Evolutionary conservation across 2,113 vertebrate species (phyloP).

Genomic region (Cyprinodon tularosa): DNA sequence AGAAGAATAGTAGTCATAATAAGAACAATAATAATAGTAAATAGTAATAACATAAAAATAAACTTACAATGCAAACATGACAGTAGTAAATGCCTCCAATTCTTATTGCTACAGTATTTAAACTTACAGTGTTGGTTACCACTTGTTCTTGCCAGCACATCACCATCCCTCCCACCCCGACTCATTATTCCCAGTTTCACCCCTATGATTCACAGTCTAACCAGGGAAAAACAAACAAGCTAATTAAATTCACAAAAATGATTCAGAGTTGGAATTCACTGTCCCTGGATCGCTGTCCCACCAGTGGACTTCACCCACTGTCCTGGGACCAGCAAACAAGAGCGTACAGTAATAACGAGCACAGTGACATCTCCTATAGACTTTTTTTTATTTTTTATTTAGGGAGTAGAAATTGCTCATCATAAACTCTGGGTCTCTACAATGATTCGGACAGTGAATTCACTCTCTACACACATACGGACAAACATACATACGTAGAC

Average conservation of each 20-base stretch:
- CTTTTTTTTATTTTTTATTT: slow-evolving; percentile 36
- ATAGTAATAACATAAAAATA: slow-evolving; percentile 81
- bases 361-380: slow-evolving; percentile 30
- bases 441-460: slow-evolving; percentile 79
- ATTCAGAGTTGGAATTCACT: slow-evolving; percentile 72
- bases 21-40: slow-evolving; percentile 80
- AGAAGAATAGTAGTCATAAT: slow-evolving; percentile 79
- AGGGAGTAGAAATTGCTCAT: slow-evolving; percentile 39
- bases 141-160: slow-evolving; percentile 62
- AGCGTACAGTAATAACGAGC: slow-evolving; percentile 49
- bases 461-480: slow-evolving; percentile 62
- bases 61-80: slow-evolving; percentile 86
- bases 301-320: slow-evolving; percentile 56
- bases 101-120: slow-evolving; percentile 88
- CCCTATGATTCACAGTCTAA: slow-evolving; percentile 82
- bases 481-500: slow-evolving; percentile 48
- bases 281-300: slow-evolving; percentile 57
- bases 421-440: slow-evolving; percentile 45
- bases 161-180: slow-evolving; percentile 16
- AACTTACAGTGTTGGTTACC: slow-evolving; percentile 76
- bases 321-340: slow-evolving; percentile 73
- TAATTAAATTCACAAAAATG: slow-evolving; percentile 64
- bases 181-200: slow-evolving; percentile 55
- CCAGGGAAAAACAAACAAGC: slow-evolving; percentile 67
- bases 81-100: slow-evolving; percentile 83